Percentiles rank a stretch among this genome's conserved stretches.
Conservation (phyloP, 1,140 invertebrate species). For the Cherax quadricarinatus region DNA sequence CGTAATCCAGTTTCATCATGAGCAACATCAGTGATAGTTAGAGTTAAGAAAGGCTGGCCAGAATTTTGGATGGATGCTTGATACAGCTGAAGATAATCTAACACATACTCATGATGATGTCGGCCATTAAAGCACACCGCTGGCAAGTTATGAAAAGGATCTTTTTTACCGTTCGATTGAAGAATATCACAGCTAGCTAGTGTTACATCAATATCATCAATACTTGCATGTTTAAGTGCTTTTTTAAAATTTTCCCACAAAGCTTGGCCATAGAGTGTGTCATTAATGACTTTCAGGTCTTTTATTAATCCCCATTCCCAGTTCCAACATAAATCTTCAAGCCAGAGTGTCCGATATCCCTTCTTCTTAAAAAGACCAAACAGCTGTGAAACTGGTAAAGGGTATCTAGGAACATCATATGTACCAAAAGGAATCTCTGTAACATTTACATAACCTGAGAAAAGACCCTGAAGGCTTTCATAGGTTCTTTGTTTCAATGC, state of each 20-base stretch:
- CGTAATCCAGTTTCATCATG: constrained; percentile 76
- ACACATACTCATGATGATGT: constrained; percentile 75
- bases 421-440: constrained; percentile 75
- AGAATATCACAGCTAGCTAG: constrained; percentile 76
- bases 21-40: constrained; percentile 74
- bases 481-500: constrained; percentile 75
- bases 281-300: constrained; percentile 75
- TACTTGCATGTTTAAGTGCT: constrained; percentile 42
- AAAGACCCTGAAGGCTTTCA: constrained; percentile 74
- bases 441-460: constrained; percentile 73
- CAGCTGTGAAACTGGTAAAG: constrained; percentile 73
- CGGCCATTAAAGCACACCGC: constrained; percentile 75
- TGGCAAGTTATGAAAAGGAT: constrained; percentile 75
- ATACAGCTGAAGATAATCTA: constrained; percentile 75
- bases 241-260: constrained; percentile 51
- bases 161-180: constrained; percentile 73
- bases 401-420: constrained; percentile 74
- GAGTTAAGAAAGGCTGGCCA: constrained; percentile 74
- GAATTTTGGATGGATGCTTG: constrained; percentile 69
- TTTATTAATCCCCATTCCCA: constrained; percentile 77
- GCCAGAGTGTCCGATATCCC: constrained; percentile 75
- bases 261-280: constrained; percentile 54
- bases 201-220: constrained; percentile 53
- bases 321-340: constrained; percentile 76
- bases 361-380: constrained; percentile 73